phyloP scores from a whole-genome alignment of 2,113 vertebrate species.

The Actinemys pallida region DNA sequence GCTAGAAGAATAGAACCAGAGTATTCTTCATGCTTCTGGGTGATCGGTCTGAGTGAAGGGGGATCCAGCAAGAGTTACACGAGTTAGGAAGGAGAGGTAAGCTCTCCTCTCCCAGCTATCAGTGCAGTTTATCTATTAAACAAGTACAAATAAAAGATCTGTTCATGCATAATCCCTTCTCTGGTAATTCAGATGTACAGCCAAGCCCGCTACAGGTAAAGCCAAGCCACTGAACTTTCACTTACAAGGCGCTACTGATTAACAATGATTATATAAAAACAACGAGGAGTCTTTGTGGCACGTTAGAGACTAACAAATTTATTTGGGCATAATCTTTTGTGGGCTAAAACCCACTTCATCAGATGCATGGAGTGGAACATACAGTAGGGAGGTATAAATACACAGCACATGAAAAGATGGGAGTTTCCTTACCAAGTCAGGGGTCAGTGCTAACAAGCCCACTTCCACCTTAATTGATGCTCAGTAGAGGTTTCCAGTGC shows the following conservation, averaged over 20 bases:
- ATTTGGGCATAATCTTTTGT: too few species aligned
- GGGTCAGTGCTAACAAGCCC: too few species aligned
- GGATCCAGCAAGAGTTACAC: neutral
- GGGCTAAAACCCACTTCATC: too few species aligned
- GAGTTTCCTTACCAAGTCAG: too few species aligned
- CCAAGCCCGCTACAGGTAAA: neutral
- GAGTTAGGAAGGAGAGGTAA: neutral
- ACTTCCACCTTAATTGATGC: too few species aligned
- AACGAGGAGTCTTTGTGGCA: too few species aligned
- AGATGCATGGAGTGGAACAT: too few species aligned
- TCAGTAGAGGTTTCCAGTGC: too few species aligned
- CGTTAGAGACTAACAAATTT: too few species aligned
- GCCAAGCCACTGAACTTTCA: neutral
- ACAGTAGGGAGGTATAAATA: too few species aligned
- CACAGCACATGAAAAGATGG: too few species aligned
- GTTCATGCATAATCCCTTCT: neutral
- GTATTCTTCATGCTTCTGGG: neutral
- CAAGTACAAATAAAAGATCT: neutral
- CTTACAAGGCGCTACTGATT: neutral
- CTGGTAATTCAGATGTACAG: too few species aligned
- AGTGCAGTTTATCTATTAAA: neutral
- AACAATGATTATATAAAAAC: neutral
- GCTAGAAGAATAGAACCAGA: neutral
- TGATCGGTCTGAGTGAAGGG: neutral
- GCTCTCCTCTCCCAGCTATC: rapidly evolving